These are phyloP conservation scores for Polydrusus tereticollis DNA, from an alignment of 2,888 invertebrate genomes.

Conservation along the genomic window DNA sequence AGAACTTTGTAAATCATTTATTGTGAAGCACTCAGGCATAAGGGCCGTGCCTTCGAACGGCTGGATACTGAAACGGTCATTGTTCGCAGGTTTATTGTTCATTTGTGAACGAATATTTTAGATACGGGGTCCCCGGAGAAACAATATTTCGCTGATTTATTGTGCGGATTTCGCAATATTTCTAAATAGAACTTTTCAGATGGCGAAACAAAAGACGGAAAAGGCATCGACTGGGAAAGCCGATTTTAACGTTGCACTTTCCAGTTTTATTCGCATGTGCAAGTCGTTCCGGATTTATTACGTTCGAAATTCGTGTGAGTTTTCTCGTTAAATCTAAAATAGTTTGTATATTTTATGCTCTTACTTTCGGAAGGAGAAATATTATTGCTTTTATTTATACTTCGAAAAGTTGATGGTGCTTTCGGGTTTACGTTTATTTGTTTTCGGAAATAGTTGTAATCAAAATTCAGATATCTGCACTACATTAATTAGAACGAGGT, in stretches of 20 bases:
- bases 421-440: no score
- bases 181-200: constrained; percentile 48
- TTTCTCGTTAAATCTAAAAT: constrained; percentile 36
- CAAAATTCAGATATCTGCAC: no score
- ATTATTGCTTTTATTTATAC: not conserved
- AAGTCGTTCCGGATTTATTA: constrained; percentile 46
- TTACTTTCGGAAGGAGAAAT: not conserved
- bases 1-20: constrained; percentile 54
- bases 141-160: constrained; percentile 48
- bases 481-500: no score
- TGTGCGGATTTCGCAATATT: constrained; percentile 46
- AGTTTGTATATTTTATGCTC: constrained; percentile 42
- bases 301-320: constrained; percentile 42
- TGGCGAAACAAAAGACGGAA: constrained; percentile 42
- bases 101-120: constrained; percentile 47
- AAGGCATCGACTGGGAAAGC: constrained; percentile 46
- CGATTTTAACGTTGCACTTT: constrained; percentile 46
- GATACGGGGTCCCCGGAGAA: constrained; percentile 39
- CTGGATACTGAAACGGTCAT: constrained; percentile 46
- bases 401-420: not conserved
- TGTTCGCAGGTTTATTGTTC: constrained; percentile 48
- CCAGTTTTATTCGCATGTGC: constrained; percentile 44
- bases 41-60: constrained; percentile 9
- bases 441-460: no score
- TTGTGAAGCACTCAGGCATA: not conserved